Base-by-base conservation (phyloP, 2,113 vertebrate genomes). In the Nematolebias whitei region DNA sequence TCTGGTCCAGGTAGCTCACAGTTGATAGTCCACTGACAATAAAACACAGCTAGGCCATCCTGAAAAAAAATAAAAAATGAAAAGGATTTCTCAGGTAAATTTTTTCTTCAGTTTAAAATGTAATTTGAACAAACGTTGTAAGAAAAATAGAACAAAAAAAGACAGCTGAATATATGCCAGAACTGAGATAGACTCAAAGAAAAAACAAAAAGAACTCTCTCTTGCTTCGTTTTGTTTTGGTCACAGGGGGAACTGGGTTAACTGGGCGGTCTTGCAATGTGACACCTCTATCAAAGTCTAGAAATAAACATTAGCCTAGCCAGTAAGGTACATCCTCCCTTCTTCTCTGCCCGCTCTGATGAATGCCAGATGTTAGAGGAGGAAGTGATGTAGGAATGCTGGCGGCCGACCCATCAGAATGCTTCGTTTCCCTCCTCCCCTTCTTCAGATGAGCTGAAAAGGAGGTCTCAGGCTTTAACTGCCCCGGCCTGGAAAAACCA, bases 1-100 rank as follows among this genome's bases (percentile, higher is more conserved):
- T 87, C 56, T 76, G 84, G 72, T 79, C 82, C 80, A 71, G 68
- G 71, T 76, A 82, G 81, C 75, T 85, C 76, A 78, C 73, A 75
- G 82, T 60, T 91, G 89, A 88, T 91, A 85, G 90, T 71, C 69
- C 59, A 56, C 80, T 90, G 85, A 84, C 91, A 88, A 84, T 92
- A 86, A 80, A 86, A 87, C 90, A 82, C 74, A 29, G 76, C 92
- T 96, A 96, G 91, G 93, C 95, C 95, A 98, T 97, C 94, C 95
- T 98, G 87, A 43, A 87, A 73, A n/a, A 1, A 50, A 13, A 52
- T 53, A 4, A 57, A 59, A 18, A 20, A 32, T 41, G 2, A 55
- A 16, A 0, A 11, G 18, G 22, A 10, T 24, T 24, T 12, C 23
- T 35, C 3, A 23, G 40, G 32, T 58, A 55, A 12, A 77, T 62